Conservation (phyloP, 2,888 invertebrate species). For the Chirona hameri region DNA sequence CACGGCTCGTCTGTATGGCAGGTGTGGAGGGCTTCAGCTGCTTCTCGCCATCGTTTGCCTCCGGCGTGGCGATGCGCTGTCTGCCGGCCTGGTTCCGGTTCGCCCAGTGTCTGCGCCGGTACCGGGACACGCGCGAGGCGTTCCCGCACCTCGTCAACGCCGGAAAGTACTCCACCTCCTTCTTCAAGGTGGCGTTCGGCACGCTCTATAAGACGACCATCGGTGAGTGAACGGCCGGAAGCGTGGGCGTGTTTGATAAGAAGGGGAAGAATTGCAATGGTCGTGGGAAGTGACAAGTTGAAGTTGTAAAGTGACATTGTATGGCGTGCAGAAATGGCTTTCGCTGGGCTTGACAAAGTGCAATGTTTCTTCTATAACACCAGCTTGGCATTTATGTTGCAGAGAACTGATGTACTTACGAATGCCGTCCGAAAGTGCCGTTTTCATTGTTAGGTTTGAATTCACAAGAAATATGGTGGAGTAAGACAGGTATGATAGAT, state of each 20-base stretch:
- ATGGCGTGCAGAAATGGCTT: no score
- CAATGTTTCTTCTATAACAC: neutral
- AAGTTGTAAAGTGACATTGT: no score
- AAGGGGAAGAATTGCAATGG: no score
- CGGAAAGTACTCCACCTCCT: conserved; percentile 95
- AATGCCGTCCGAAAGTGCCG: no score
- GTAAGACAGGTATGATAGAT: neutral
- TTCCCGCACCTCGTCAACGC: conserved; percentile 98
- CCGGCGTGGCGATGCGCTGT: conserved; percentile 72
- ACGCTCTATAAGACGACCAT: conserved; percentile 56
- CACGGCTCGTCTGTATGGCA: neutral
- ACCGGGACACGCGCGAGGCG: conserved; percentile 85
- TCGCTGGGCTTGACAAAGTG: neutral
- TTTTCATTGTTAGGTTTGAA: no score
- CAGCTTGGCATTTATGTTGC: no score
- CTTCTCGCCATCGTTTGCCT: conserved; percentile 24
- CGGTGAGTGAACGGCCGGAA: neutral
- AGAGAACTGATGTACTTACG: no score
- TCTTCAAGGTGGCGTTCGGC: conserved; percentile 84
- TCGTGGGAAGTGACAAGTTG: no score
- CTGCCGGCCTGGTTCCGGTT: conserved; percentile 97
- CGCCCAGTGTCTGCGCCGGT: conserved; percentile 92
- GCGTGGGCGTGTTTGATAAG: neutral
- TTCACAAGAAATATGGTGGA: no score
- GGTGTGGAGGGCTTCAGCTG: neutral